Percentiles rank a stretch among this genome's conserved stretches.
Conservation (phyloP, 1,140 invertebrate genomes). For the Chelonus insularis region DNA sequence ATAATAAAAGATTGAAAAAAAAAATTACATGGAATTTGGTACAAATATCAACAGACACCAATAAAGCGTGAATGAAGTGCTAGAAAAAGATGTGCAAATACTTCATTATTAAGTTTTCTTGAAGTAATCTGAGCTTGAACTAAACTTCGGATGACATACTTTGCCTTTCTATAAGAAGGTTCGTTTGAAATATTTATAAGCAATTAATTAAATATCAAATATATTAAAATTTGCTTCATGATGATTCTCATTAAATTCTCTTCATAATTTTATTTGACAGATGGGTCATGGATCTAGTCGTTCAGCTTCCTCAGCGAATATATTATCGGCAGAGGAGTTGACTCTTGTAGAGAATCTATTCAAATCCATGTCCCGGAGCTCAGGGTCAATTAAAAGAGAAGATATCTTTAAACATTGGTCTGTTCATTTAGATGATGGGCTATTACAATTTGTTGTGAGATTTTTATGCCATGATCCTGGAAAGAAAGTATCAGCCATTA, state of each 20-base stretch:
- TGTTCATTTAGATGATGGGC: slow-evolving; percentile 49
- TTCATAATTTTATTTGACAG: slow-evolving; percentile 31
- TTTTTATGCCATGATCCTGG: slow-evolving; percentile 57
- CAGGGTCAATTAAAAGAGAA: slow-evolving; percentile 57
- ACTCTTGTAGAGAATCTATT: slow-evolving; percentile 56
- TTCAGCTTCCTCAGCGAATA: slow-evolving; percentile 51
- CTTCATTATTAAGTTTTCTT: too few species aligned
- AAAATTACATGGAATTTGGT: too few species aligned
- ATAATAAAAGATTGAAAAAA: too few species aligned
- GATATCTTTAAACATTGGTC: slow-evolving; percentile 60
- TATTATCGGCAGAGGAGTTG: slow-evolving; percentile 52
- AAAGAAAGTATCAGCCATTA: slow-evolving; percentile 51
- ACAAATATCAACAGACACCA: too few species aligned
- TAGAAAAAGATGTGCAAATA: too few species aligned
- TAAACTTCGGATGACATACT: too few species aligned
- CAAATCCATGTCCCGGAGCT: slow-evolving; percentile 58
- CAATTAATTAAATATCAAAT: too few species aligned
- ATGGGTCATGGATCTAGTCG: slow-evolving; percentile 58
- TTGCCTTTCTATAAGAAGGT: too few species aligned
- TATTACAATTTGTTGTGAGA: slow-evolving; percentile 53
- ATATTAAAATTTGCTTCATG: not conserved
- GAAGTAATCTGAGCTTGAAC: too few species aligned
- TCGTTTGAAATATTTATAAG: too few species aligned
- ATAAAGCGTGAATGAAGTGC: too few species aligned
- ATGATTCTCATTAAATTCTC: not conserved